These are phyloP conservation scores for Poecile montanus DNA, from an alignment of 2,797 vertebrate genomes.

Conservation along the genomic window DNA sequence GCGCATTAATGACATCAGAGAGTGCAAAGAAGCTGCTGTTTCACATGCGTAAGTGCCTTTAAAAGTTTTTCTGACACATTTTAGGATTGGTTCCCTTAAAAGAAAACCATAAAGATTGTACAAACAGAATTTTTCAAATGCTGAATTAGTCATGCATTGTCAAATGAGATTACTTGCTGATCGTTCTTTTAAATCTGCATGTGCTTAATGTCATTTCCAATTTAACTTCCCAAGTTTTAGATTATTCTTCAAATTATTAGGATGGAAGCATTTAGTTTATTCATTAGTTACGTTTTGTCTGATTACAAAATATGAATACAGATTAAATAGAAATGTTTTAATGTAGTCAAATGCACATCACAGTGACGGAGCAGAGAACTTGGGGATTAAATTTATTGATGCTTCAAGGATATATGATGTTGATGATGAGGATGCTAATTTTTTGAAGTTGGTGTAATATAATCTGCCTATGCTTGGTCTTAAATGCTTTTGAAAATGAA, in stretches of 20 bases:
- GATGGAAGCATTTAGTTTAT: not conserved
- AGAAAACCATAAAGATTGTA: not conserved
- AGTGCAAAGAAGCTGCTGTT: constrained; percentile 95
- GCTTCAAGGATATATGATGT: rapidly evolving
- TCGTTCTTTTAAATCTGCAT: not conserved
- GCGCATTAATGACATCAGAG: constrained; percentile 96
- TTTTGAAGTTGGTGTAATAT: not conserved
- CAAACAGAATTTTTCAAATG: not conserved
- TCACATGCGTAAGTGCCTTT: constrained; percentile 90
- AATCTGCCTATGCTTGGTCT: not conserved
- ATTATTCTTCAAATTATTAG: not conserved
- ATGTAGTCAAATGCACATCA: not conserved
- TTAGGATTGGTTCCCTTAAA: not conserved
- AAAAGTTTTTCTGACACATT: not conserved
- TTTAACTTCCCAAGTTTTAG: not conserved
- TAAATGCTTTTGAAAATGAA: not conserved
- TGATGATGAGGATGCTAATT: not conserved
- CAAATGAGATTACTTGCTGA: not conserved
- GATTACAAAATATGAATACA: not conserved
- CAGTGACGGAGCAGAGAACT: not conserved
- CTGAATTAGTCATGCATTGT: not conserved
- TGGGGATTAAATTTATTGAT: not conserved
- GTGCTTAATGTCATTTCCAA: rapidly evolving
- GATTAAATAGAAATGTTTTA: not conserved
- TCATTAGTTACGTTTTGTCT: not conserved